Base-by-base conservation (phyloP, 2,888 invertebrate genomes). In the Himalopsyche tibetana region DNA sequence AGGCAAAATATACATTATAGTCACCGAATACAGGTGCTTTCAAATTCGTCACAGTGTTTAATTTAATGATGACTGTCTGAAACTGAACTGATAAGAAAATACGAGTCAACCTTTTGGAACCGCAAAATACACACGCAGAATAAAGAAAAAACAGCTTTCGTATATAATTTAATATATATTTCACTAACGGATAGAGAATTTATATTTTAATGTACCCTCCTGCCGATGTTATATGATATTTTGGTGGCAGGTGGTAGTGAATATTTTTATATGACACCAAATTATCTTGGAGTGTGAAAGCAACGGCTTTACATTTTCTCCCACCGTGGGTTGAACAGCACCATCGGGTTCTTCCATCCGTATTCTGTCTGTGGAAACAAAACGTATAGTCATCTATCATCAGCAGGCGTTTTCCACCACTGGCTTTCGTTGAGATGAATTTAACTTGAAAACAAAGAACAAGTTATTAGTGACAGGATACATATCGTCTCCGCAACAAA, bases 301-400 rank as follows among this genome's bases (percentile, higher is more conserved):
- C 83, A 12, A 19, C 19, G 5, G 82, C 82, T 40, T 15, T 17
- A 79, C 83, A 74, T 45, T 74, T 83, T 28, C 28, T 69, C 5
- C 38, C 55, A 12, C 51, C 17, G 38, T 83, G n/a, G 12, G 83
- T 69, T 5, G 74, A 74, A 28, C 83, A 83, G 5, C 15, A 80
- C 80, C 56, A 84, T 36, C 45, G 80, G 15, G 12, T 89, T 91
- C 74, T 74, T 2, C 55, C 45, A 12, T 45, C 28, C 19, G 19
- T 17, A 19, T n/a, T 38, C 17, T n/a, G 17, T 11, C 40, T 36
- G 38, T 55, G 80, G 4, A n/a, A 17, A 80, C 17, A 84, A 55
- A 55, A 85, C 3, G 81, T 85, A 15, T n/a, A 81, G 17, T 36
- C 63, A 12, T 85, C 82, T 28, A 85, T 19, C 84, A 84, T 84